These are phyloP conservation scores for Neria commutata DNA, from an alignment of 2,888 invertebrate genomes.

Conservation along the genomic window DNA sequence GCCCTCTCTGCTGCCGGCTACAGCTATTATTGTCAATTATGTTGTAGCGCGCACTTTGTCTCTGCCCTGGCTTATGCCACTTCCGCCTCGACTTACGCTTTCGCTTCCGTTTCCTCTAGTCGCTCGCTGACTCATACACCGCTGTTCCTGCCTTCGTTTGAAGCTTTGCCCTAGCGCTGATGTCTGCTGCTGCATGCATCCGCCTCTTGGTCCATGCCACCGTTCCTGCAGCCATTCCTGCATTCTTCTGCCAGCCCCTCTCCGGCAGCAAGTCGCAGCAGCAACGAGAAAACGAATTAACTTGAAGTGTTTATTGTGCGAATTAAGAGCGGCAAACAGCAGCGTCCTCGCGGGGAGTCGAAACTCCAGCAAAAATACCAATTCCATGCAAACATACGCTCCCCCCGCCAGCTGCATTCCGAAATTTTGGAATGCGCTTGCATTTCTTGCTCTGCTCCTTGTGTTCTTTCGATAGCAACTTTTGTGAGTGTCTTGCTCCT, in stretches of 20 bases:
- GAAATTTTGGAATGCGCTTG: too few relatives aligned
- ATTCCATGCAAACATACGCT: too few relatives aligned
- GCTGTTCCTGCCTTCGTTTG: too few relatives aligned
- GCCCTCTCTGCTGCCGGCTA: too few relatives aligned
- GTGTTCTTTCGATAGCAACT: background rate
- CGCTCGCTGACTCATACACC: too few relatives aligned
- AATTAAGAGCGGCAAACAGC: constrained; percentile 51
- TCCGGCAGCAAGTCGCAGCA: too few relatives aligned
- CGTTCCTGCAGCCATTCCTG: constrained; percentile 13
- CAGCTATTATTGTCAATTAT: constrained; percentile 55
- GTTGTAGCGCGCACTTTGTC: constrained; percentile 11
- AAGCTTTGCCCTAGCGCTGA: background rate
- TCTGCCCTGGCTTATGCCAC: background rate
- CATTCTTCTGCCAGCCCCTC: too few relatives aligned
- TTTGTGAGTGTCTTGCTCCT: too few relatives aligned
- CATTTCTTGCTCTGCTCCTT: constrained; percentile 4
- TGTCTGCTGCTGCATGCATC: constrained; percentile 13
- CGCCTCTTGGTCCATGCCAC: constrained; percentile 35
- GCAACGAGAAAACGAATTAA: constrained; percentile 53
- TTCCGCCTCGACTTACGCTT: constrained; percentile 13
- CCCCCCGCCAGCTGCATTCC: background rate
- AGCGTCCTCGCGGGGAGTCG: constrained; percentile 3
- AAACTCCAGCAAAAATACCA: constrained; percentile 5
- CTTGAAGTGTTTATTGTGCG: constrained; percentile 59
- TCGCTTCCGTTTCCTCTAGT: background rate